These are phyloP conservation scores for Plebejus anna DNA, from an alignment of 2,888 invertebrate species.

Conservation along the genomic window DNA sequence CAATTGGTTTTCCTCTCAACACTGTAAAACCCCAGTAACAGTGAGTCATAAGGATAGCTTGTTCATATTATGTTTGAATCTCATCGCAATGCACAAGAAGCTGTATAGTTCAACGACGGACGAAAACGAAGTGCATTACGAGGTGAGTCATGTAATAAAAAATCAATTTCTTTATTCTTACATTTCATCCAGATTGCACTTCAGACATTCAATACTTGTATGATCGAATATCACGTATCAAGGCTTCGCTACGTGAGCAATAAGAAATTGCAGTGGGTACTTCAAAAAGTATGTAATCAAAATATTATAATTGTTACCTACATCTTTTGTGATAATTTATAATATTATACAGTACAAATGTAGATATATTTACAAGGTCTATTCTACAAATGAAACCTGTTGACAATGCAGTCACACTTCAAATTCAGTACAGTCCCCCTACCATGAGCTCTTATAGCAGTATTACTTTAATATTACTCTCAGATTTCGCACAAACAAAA, in stretches of 20 bases:
- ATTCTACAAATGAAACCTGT: too few species aligned
- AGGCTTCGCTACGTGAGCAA: background rate
- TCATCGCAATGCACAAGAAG: background rate
- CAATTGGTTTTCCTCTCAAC: background rate
- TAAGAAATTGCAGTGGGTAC: background rate
- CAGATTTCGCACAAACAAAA: too few species aligned
- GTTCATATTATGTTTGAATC: background rate
- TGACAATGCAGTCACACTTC: too few species aligned
- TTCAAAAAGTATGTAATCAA: background rate
- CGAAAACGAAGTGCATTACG: background rate
- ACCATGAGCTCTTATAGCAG: too few species aligned
- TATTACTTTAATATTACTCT: too few species aligned
- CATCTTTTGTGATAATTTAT: background rate
- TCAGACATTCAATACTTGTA: background rate
- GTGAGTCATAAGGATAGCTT: background rate
- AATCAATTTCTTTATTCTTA: background rate
- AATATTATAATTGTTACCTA: background rate
- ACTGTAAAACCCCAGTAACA: conserved; percentile 9
- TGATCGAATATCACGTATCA: background rate
- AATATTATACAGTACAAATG: too few species aligned
- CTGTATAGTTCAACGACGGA: background rate
- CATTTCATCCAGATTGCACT: background rate
- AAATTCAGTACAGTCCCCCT: too few species aligned
- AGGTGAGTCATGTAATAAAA: background rate
- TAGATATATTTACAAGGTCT: too few species aligned